These are phyloP conservation scores for Menura novaehollandiae DNA, from an alignment of 2,113 vertebrate genomes.

Conservation along the genomic window DNA sequence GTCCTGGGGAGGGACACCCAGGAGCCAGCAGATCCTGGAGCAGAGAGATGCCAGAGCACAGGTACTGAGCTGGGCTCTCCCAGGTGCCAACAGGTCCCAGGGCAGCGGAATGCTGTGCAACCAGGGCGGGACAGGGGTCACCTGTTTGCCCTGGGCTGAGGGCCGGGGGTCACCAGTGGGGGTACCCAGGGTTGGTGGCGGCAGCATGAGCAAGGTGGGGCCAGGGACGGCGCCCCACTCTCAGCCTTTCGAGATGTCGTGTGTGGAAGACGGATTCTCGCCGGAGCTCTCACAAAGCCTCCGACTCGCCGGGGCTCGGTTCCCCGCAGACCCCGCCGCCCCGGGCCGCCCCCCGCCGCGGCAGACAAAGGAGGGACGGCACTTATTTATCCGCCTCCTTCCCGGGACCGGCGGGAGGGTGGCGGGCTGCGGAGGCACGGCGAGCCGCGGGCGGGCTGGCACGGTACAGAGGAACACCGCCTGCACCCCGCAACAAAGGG, in stretches of 20 bases:
- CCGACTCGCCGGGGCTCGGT: neutral
- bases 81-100: neutral
- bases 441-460: neutral
- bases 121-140: neutral
- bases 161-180: neutral
- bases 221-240: neutral
- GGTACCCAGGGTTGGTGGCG: neutral
- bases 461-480: neutral
- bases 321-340: neutral
- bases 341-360: neutral
- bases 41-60: neutral
- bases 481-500: neutral
- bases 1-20: neutral
- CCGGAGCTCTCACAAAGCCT: conserved; percentile 27
- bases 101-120: neutral
- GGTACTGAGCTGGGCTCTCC: neutral
- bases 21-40: neutral
- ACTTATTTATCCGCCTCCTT: neutral
- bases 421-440: neutral
- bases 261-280: neutral
- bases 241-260: neutral
- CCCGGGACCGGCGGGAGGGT: neutral
- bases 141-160: neutral
- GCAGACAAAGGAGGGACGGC: conserved; percentile 47
- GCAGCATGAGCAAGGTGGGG: neutral